Percentiles rank a stretch among this genome's conserved stretches.
phyloP scores from a whole-genome alignment of 1,140 invertebrate species.

The Calephelis nemesis region DNA sequence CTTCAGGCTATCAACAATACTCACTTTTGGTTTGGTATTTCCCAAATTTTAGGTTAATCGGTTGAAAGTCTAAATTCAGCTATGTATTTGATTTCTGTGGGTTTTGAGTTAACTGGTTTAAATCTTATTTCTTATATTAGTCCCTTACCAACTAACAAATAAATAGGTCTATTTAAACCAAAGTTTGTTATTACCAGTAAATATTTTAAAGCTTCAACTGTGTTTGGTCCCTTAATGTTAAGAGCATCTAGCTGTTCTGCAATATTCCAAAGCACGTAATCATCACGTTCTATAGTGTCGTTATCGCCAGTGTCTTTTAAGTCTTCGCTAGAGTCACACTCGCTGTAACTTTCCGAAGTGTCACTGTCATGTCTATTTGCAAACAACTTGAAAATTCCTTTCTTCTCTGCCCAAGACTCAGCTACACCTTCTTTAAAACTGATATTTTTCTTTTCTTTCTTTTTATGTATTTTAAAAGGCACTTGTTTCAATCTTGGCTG shows the following conservation, averaged over 20 bases:
- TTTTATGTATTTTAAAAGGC: slow-evolving; percentile 66
- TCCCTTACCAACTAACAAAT: too few species aligned
- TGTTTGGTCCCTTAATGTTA: slow-evolving; percentile 26
- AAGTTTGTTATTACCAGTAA: slow-evolving; percentile 26
- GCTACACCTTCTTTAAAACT: slow-evolving; percentile 49
- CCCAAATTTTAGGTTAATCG: too few species aligned
- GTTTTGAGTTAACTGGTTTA: too few species aligned
- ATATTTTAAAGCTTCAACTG: slow-evolving; percentile 38
- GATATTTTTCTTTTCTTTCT: slow-evolving; percentile 50
- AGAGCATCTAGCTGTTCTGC: slow-evolving; percentile 34
- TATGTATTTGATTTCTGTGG: too few species aligned
- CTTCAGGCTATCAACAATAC: too few species aligned
- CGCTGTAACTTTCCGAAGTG: slow-evolving; percentile 67
- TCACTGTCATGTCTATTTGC: slow-evolving; percentile 58
- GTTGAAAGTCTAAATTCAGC: too few species aligned
- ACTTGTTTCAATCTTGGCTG: slow-evolving; percentile 64
- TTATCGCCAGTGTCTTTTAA: slow-evolving; percentile 33
- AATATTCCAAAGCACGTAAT: slow-evolving; percentile 35
- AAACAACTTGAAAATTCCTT: slow-evolving; percentile 68
- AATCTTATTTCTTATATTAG: too few species aligned
- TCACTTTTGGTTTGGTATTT: too few species aligned
- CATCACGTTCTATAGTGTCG: background rate
- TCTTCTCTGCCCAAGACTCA: slow-evolving; percentile 65
- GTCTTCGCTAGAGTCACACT: slow-evolving; percentile 60
- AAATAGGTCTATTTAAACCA: too few species aligned